phyloP scores from a whole-genome alignment of 1,140 invertebrate genomes.

The Choristoneura fumiferana region DNA sequence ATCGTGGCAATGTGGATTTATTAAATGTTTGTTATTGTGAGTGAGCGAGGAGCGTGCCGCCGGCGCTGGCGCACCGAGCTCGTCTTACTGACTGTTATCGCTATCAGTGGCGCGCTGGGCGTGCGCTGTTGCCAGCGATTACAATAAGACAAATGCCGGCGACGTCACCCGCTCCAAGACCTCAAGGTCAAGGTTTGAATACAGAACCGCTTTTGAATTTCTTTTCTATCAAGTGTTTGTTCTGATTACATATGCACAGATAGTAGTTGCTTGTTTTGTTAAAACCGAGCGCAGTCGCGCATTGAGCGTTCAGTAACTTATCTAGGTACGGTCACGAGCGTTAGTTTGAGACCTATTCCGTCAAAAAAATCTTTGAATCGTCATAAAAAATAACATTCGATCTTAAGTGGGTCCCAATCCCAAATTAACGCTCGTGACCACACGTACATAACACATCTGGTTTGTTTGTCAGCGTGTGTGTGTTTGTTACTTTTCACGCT shows the following conservation, averaged over 20 bases:
- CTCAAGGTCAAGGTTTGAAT: slow-evolving; percentile 22
- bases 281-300: neutral
- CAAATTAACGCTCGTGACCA: too few species aligned
- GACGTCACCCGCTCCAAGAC: slow-evolving; percentile 17
- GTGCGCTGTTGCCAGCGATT: slow-evolving; percentile 4
- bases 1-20: slow-evolving; percentile 27
- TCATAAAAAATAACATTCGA: too few species aligned
- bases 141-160: neutral
- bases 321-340: too few species aligned
- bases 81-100: slow-evolving; percentile 55
- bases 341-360: too few species aligned
- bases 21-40: neutral
- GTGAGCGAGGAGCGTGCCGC: slow-evolving; percentile 25
- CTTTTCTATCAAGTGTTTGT: neutral
- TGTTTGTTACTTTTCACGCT: too few species aligned
- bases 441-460: too few species aligned
- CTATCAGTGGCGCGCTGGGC: slow-evolving; percentile 42
- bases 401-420: too few species aligned
- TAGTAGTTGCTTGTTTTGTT: neutral
- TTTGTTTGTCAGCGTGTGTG: too few species aligned
- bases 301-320: too few species aligned
- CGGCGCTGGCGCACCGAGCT: slow-evolving; percentile 22
- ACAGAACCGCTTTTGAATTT: slow-evolving; percentile 6
- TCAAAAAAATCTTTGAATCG: too few species aligned
- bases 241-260: too few species aligned